Percentiles rank a stretch among this genome's conserved stretches.
These are phyloP conservation scores for Murina feae DNA, from an alignment of 2,113 vertebrate species.

Conservation along the genomic window DNA sequence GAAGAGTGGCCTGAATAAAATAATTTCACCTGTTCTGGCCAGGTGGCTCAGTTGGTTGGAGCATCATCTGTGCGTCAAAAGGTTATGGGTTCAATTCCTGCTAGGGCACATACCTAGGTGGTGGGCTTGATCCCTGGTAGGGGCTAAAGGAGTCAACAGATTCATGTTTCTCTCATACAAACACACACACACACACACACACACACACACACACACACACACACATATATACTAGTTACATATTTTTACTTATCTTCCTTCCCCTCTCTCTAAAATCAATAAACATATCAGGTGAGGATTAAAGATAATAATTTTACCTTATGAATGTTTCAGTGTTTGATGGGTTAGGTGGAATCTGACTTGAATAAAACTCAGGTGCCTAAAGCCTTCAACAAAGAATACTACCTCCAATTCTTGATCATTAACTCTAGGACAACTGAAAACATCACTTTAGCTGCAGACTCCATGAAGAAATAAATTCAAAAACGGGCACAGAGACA, in stretches of 20 bases:
- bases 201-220: too few species aligned
- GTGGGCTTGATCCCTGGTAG: background rate
- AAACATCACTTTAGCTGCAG: background rate
- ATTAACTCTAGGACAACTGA: background rate
- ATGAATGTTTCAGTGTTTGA: background rate
- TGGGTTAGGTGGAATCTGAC: background rate
- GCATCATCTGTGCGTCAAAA: background rate
- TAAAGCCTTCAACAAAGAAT: slow-evolving; percentile 16
- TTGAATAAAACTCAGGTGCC: background rate
- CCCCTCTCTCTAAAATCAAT: background rate
- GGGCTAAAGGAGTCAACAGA: background rate
- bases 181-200: too few species aligned
- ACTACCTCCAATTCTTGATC: background rate
- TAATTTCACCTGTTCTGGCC: background rate
- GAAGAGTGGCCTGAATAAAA: background rate
- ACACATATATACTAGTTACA: too few species aligned
- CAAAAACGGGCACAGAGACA: background rate
- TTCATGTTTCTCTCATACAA: too few species aligned
- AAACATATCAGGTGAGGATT: background rate
- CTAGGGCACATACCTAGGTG: background rate
- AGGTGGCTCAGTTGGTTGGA: background rate
- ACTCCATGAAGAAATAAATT: slow-evolving; percentile 2
- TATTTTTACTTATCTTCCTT: background rate
- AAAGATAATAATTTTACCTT: background rate
- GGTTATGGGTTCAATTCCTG: background rate